A percentile compares a stretch with the other conserved stretches of the same genome.
Evolutionary conservation across 1,140 invertebrate species (phyloP).

Genomic region (Formica exsecta): DNA sequence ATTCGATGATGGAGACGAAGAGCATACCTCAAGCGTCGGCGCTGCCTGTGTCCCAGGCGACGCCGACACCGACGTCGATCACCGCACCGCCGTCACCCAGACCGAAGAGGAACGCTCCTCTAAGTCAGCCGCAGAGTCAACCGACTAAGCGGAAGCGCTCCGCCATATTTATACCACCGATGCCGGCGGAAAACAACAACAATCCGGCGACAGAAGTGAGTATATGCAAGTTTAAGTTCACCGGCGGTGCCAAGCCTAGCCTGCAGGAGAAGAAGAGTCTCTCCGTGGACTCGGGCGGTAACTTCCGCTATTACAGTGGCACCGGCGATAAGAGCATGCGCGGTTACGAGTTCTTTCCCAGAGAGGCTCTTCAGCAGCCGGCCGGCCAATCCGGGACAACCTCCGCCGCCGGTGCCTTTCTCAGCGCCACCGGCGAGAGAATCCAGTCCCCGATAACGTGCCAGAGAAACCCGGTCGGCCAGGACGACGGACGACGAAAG

Average conservation of each 20-base stretch:
- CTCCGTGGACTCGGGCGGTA: constrained; percentile 94
- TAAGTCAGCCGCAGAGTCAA: constrained; percentile 71
- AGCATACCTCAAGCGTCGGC: constrained; percentile 76
- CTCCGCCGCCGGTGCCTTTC: constrained; percentile 86
- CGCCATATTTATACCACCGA: constrained; percentile 93
- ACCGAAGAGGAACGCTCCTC: constrained; percentile 79
- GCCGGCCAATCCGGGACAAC: constrained; percentile 83
- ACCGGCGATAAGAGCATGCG: constrained; percentile 92
- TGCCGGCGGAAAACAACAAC: constrained; percentile 90
- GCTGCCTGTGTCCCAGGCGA: constrained; percentile 62
- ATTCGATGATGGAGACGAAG: constrained; percentile 80
- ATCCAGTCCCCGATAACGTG: constrained; percentile 82
- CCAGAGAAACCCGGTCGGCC: constrained; percentile 73
- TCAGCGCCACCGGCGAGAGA: constrained; percentile 87
- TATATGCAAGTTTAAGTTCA: constrained; percentile 97
- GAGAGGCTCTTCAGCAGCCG: constrained; percentile 89
- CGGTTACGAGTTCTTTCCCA: constrained; percentile 92
- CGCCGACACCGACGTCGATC: constrained; percentile 70
- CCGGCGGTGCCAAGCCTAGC: constrained; percentile 94
- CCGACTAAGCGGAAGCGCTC: constrained; percentile 92
- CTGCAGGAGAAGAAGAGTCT: constrained; percentile 96
- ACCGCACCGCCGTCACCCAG: constrained; percentile 77
- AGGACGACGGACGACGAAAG: constrained; percentile 88
- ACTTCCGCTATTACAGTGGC: constrained; percentile 93
- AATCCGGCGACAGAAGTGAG: constrained; percentile 93